A percentile compares a stretch with the other conserved stretches of the same genome.
Conservation (phyloP, 2,113 vertebrate genomes). For the Ceratotherium simum region DNA sequence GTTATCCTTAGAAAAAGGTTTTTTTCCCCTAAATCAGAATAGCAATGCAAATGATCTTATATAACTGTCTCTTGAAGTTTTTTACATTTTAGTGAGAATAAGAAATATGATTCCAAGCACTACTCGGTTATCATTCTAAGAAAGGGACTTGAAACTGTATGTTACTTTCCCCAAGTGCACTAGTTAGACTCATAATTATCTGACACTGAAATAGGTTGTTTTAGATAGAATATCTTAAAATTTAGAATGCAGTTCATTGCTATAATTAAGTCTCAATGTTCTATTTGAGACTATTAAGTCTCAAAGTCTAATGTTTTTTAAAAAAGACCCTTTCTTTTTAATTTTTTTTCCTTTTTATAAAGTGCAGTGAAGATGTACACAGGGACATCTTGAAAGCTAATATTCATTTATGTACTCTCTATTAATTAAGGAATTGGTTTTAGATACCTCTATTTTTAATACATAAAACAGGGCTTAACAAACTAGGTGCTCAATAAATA, state of each 20-base stretch:
- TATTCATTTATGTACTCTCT: background rate
- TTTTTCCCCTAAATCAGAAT: background rate
- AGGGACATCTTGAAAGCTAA: background rate
- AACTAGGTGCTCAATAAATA: background rate
- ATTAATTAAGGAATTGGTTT: background rate
- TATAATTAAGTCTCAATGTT: constrained; percentile 1
- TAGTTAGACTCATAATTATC: background rate
- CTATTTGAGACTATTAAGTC: too few relatives aligned
- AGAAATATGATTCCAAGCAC: background rate
- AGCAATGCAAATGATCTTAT: background rate
- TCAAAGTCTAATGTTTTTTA: background rate
- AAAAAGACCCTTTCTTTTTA: background rate
- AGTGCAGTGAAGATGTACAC: background rate
- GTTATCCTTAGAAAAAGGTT: background rate
- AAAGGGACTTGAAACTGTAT: constrained; percentile 5
- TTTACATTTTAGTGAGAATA: constrained; percentile 13
- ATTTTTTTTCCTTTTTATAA: background rate
- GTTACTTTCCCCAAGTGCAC: constrained; percentile 4
- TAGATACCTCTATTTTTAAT: background rate
- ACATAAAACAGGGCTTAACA: background rate
- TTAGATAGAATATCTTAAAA: constrained; percentile 12
- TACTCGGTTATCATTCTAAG: background rate
- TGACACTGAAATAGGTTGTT: background rate
- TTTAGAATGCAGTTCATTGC: background rate
- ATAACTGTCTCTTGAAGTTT: background rate